Evolutionary conservation across 1,140 invertebrate species (phyloP).

Genomic region (Papilio helenus): DNA sequence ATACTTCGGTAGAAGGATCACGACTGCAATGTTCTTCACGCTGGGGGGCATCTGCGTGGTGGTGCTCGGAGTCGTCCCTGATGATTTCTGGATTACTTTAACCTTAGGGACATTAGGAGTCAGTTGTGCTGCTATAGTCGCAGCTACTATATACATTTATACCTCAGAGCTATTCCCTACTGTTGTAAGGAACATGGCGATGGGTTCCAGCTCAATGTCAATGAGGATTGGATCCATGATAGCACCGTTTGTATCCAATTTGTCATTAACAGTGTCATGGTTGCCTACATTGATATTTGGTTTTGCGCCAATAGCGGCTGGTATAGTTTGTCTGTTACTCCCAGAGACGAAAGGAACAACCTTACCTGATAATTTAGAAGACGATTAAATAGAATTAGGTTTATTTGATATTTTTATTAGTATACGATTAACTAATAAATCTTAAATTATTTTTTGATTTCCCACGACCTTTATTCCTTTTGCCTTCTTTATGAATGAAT

Average conservation of each 20-base stretch:
- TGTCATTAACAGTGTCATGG: constrained; percentile 77
- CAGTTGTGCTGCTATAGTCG: constrained; percentile 85
- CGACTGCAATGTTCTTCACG: constrained; percentile 51
- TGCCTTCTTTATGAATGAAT: not conserved
- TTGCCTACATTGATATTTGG: constrained; percentile 89
- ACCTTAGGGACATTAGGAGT: constrained; percentile 83
- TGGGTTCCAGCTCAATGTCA: constrained; percentile 86
- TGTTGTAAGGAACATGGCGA: constrained; percentile 86
- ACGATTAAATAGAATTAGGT: constrained; percentile 64
- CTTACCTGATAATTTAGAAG: constrained; percentile 90
- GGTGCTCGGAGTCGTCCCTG: constrained; percentile 55
- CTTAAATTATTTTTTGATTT: not conserved
- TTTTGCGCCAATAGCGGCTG: constrained; percentile 85
- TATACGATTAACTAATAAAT: not conserved
- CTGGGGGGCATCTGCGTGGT: constrained; percentile 64
- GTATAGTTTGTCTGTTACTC: constrained; percentile 85
- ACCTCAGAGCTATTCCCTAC: constrained; percentile 88
- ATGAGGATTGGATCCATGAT: constrained; percentile 87
- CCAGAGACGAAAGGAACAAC: constrained; percentile 89
- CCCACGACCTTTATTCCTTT: not conserved
- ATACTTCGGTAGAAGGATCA: constrained; percentile 58
- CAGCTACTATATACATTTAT: constrained; percentile 86
- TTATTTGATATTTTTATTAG: not conserved
- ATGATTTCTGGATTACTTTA: constrained; percentile 60
- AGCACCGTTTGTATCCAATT: constrained; percentile 85